phyloP scores from a whole-genome alignment of 2,888 invertebrate genomes.

The Carpatolechia fugitivella region DNA sequence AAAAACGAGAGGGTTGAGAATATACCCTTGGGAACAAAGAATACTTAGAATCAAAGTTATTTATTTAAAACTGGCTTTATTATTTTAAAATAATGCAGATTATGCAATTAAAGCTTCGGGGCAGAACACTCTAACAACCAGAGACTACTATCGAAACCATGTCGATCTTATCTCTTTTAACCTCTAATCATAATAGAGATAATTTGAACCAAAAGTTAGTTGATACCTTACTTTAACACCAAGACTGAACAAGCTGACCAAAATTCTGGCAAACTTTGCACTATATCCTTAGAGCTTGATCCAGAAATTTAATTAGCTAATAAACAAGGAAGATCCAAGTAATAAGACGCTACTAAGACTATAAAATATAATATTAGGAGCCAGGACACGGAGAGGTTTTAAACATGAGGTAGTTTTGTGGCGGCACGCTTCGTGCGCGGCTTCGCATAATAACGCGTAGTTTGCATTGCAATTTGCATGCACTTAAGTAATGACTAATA shows the following conservation, averaged over 20 bases:
- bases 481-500: slow-evolving; percentile 26
- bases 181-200: neutral
- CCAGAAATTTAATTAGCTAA: neutral
- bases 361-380: slow-evolving; percentile 1
- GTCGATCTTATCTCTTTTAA: too few species aligned
- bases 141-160: too few species aligned
- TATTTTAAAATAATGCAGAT: neutral
- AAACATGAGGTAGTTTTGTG: slow-evolving; percentile 20
- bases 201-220: too few species aligned
- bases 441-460: slow-evolving; percentile 27
- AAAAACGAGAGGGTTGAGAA: neutral
- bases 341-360: neutral
- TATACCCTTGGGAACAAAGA: neutral
- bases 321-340: neutral
- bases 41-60: neutral
- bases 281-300: too few species aligned
- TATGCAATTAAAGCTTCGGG: too few species aligned
- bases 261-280: too few species aligned
- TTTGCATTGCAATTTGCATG: slow-evolving; percentile 32
- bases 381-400: slow-evolving; percentile 18
- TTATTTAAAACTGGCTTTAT: neutral
- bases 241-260: too few species aligned
- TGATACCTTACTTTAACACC: too few species aligned
- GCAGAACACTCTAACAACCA: too few species aligned
- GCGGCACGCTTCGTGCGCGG: slow-evolving; percentile 22